Evolutionary conservation across 1,140 invertebrate genomes (phyloP), one percentile per base, ranked within the genome.

Genomic region (Harpegnathos saltator): DNA sequence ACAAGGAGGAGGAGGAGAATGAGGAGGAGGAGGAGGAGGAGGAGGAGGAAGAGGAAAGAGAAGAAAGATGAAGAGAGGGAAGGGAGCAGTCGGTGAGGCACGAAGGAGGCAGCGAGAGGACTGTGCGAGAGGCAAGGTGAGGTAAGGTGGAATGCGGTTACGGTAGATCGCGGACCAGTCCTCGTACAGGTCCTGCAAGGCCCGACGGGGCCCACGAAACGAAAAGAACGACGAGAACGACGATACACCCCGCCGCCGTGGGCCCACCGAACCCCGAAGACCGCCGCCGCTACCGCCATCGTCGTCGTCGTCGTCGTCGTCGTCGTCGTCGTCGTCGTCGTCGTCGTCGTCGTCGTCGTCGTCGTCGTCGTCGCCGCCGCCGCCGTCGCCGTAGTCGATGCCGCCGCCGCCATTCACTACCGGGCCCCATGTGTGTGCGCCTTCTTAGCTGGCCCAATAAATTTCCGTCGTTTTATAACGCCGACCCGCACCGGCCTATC

Each of bases 101-200:
- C 38, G 69, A 69, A 77, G 19, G 68, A 82, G 62, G 68, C 61
- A 69, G 83, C 54, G 69, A 48, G 69, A 48, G 65, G 69, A 62
- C 61, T 58, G 77, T 24, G 44, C 26, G 80, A 75, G 84, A 26
- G 84, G 88, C 48, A 89, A 83, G 78, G 68, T 69, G 87, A 81
- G 83, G 62, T 61, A 83, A 82, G 74, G 84, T 91, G 90, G 91
- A 92, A 92, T 91, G 91, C 84, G 89, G 91, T 91, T 92, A 91
- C 91, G 91, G 91, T 92, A 92, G 91, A 92, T 92, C 91, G 91
- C 89, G 86, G 89, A 88, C 90, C 88, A 89, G 87, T 91, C 88
- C 86, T 80, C 87, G 85, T 83, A 84, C 89, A 84, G 82, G 86
- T 84, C 86, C 87, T 78, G 83, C 87, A 86, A 82, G 83, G 62